These are phyloP conservation scores for Xanthorhoe spadicearia DNA, from an alignment of 2,888 invertebrate genomes.

Conservation along the genomic window DNA sequence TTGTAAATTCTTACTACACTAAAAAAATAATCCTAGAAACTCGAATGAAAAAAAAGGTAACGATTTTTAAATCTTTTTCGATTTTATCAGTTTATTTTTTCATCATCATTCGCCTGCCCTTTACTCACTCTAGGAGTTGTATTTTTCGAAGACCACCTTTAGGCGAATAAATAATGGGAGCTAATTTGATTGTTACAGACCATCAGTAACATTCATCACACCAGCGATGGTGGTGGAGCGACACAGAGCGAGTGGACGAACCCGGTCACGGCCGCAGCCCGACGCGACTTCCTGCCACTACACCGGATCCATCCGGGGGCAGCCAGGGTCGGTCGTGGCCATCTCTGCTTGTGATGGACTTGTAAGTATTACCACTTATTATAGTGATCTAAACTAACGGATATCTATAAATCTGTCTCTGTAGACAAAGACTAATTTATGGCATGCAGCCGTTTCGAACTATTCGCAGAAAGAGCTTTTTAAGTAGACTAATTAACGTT, in stretches of 20 bases:
- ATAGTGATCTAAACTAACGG: background rate
- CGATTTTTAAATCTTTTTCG: too few species aligned
- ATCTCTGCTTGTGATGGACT: slow-evolving; percentile 93
- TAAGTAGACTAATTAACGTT: background rate
- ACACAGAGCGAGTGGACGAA: slow-evolving; percentile 80
- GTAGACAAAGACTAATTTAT: background rate
- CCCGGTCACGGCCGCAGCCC: slow-evolving; percentile 77
- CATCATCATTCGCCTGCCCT: too few species aligned
- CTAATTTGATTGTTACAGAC: slow-evolving; percentile 80
- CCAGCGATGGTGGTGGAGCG: slow-evolving; percentile 90
- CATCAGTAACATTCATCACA: slow-evolving; percentile 87
- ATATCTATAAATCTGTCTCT: background rate
- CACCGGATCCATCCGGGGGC: slow-evolving; percentile 89
- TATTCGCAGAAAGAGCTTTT: background rate
- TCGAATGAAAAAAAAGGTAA: too few species aligned
- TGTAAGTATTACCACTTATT: slow-evolving; percentile 83
- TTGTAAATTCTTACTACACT: too few species aligned
- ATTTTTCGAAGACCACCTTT: too few species aligned
- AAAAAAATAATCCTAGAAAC: too few species aligned
- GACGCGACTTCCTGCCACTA: slow-evolving; percentile 89
- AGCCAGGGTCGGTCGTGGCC: slow-evolving; percentile 89
- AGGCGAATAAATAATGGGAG: too few species aligned
- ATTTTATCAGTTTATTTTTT: too few species aligned
- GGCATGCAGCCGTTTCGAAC: background rate
- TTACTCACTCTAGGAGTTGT: too few species aligned